Evolutionary conservation across 2,113 vertebrate species (phyloP), one percentile per base, ranked within the genome.

Genomic region (Eulemur macaco): DNA sequence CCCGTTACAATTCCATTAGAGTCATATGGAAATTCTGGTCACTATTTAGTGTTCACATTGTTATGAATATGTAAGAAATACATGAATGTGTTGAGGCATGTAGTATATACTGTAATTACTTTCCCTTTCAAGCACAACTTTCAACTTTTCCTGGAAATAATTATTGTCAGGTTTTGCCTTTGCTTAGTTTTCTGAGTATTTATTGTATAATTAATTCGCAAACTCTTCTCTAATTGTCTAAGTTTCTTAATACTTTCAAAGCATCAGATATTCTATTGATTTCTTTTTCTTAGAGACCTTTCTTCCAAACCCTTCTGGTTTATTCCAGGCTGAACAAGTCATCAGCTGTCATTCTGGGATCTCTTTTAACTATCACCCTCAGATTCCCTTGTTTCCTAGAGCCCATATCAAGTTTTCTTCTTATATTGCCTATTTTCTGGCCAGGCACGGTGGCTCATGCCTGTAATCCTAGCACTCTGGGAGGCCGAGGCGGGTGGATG

Each of bases 241-340:
- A 73, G 73, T 90, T 93, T 77, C 73, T 96, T 23, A 91, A 12
- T 93, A 60, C 47, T 95, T 90, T 88, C 13, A 88, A 76, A 78
- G 56, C 12, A 68, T 86, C n/a, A 60, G 88, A 47, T 84, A 64
- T 10, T 63, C 31, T 76, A 3, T 29, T 78, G 56, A 39, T 47
- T 82, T 81, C 6, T 23, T 91, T 88, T 76, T 56, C 63, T 87
- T 63, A 18, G 83, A 27, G 23, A 86, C 11, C n/a, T 91, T 73
- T 64, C 45, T 47, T 60, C 54, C 45, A 71, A 14, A 18, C 29
- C 5, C 4, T 73, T 78, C 39, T 47, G 27, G 56, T 29, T n/a
- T 58, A 17, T 83, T 81, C 73, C 42, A 29, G 27, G 5, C 39
- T 45, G 0, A 0, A 3, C n/a, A 73, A 1, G 11, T 45, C n/a